Evolutionary conservation across 2,113 vertebrate genomes (phyloP).

Genomic region (Pseudopodoces humilis): DNA sequence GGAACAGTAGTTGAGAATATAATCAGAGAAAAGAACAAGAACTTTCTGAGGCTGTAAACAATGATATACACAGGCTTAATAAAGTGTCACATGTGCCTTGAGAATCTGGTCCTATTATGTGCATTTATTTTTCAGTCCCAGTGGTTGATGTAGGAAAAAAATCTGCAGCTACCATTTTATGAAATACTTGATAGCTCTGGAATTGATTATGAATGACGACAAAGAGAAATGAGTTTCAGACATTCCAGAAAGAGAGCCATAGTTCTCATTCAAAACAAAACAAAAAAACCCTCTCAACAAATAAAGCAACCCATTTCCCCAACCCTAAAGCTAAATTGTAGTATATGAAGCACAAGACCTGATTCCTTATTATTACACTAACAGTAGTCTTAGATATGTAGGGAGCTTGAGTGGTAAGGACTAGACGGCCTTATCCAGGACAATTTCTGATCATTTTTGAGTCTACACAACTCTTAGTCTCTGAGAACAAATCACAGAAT

Average conservation of each 20-base stretch:
- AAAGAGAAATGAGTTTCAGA: constrained; percentile 14
- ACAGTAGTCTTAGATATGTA: background rate
- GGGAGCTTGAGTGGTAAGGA: background rate
- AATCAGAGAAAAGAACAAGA: background rate
- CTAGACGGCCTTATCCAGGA: background rate
- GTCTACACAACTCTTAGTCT: background rate
- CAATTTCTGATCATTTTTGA: background rate
- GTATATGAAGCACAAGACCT: background rate
- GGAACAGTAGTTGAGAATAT: constrained; percentile 3
- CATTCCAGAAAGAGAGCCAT: background rate
- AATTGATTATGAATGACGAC: background rate
- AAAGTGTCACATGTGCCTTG: background rate
- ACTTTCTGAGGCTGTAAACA: constrained; percentile 5
- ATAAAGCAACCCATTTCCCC: background rate
- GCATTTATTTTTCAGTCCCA: background rate
- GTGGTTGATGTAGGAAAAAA: background rate
- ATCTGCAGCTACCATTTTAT: background rate
- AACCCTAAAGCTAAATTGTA: background rate
- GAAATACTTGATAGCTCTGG: constrained; percentile 15
- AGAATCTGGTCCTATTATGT: background rate
- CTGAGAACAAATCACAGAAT: background rate
- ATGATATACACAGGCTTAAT: background rate
- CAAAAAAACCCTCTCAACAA: background rate
- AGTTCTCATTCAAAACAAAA: background rate
- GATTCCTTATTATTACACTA: background rate